Percentiles rank a stretch among this genome's conserved stretches.
These are phyloP conservation scores for Phataginus tetradactyla DNA, from an alignment of 2,797 vertebrate genomes.

Conservation along the genomic window DNA sequence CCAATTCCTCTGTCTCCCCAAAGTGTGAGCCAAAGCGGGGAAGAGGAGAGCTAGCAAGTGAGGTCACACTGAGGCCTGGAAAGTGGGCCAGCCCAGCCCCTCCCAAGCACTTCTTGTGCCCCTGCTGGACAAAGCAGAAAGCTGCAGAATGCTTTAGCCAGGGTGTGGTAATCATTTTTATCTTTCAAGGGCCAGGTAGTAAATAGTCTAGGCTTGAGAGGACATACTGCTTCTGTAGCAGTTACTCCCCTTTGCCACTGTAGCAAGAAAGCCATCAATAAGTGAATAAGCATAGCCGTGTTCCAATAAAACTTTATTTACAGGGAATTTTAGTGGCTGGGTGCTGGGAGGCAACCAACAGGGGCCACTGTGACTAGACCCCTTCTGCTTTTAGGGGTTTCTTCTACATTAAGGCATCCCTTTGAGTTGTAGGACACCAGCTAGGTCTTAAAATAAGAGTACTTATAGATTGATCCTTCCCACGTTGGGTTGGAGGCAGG, in stretches of 20 bases:
- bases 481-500: background rate
- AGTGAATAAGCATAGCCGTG: background rate
- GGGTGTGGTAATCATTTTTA: background rate
- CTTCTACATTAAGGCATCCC: background rate
- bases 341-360: background rate
- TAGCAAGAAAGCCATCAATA: background rate
- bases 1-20: background rate
- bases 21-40: background rate
- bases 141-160: background rate
- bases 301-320: slow-evolving; percentile 41
- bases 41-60: background rate
- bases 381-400: background rate
- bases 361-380: background rate
- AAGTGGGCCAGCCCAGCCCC: background rate
- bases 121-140: background rate
- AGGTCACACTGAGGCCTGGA: background rate
- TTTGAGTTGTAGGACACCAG: background rate
- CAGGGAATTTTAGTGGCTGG: background rate
- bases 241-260: background rate
- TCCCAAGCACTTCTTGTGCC: background rate
- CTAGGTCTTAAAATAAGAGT: background rate
- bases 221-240: background rate
- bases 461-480: background rate
- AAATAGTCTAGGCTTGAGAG: background rate
- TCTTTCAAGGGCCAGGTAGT: background rate